A percentile compares a stretch with the other conserved stretches of the same genome.
phyloP scores from a whole-genome alignment of 2,888 invertebrate species.

The Caenorhabditis wallacei region DNA sequence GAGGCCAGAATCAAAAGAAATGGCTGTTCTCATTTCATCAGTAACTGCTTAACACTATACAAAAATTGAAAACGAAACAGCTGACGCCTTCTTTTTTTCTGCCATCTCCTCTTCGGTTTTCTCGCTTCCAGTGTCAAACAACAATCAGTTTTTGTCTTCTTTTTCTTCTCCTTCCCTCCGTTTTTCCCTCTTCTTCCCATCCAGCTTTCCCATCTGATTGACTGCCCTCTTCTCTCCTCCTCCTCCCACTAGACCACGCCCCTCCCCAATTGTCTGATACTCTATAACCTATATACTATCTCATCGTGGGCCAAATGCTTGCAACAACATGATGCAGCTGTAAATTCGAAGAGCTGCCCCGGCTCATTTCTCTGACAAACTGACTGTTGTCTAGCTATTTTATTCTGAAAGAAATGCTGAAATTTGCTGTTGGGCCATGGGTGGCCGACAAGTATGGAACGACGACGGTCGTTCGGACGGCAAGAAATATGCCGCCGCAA shows the following conservation, averaged over 20 bases:
- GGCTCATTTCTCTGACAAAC: conserved; percentile 21
- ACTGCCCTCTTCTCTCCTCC: conserved; percentile 26
- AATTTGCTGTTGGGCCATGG: conserved; percentile 79
- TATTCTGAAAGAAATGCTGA: conserved; percentile 68
- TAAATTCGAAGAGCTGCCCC: conserved; percentile 44
- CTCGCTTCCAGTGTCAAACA: conserved; percentile 58
- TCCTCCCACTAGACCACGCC: conserved; percentile 34
- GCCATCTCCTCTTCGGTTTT: conserved; percentile 26
- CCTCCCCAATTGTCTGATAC: conserved; percentile 24
- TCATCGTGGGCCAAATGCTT: conserved; percentile 36
- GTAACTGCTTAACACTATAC: conserved; percentile 58
- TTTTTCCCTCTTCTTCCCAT: conserved; percentile 22
- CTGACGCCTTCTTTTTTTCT: conserved; percentile 54
- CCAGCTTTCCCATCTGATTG: conserved; percentile 57
- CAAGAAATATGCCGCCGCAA: conserved; percentile 33
- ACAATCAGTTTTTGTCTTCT: conserved; percentile 58
- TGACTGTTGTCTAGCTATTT: conserved; percentile 11
- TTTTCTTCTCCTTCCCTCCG: conserved; percentile 4
- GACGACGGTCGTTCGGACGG: conserved; percentile 17
- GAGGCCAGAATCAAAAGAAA: background rate
- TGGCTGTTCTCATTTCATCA: conserved; percentile 8
- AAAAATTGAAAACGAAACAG: conserved; percentile 50
- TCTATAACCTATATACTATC: conserved; percentile 33
- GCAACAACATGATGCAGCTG: conserved; percentile 57
- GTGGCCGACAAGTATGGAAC: conserved; percentile 71